These are phyloP conservation scores for Acleris emargana DNA, from an alignment of 2,888 invertebrate genomes.

Conservation along the genomic window DNA sequence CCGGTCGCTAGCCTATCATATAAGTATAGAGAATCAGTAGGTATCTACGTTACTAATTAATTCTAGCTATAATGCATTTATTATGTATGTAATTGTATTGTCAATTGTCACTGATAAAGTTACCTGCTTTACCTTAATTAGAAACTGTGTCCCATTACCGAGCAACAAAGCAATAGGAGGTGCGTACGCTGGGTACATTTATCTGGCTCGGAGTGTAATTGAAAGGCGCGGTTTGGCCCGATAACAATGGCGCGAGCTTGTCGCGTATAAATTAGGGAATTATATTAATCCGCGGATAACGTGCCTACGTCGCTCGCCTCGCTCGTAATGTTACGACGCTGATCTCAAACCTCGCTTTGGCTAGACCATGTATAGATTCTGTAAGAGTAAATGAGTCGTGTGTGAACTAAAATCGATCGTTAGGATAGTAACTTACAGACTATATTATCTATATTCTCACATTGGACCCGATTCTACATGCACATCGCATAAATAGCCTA, in stretches of 20 bases:
- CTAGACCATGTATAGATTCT: no score
- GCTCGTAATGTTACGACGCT: slow-evolving; percentile 30
- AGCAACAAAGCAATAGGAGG: slow-evolving; percentile 28
- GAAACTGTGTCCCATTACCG: slow-evolving; percentile 21
- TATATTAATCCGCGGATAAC: slow-evolving; percentile 74
- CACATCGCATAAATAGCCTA: no score
- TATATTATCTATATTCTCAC: no score
- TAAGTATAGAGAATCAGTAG: no score
- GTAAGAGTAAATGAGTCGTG: no score
- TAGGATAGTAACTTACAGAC: no score
- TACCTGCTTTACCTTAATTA: slow-evolving; percentile 5
- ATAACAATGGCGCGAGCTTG: slow-evolving; percentile 60
- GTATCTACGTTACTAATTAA: no score
- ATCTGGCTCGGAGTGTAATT: slow-evolving; percentile 55
- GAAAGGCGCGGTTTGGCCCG: slow-evolving; percentile 67
- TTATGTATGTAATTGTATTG: no score
- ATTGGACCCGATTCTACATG: no score
- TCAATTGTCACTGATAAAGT: neutral
- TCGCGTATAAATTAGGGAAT: slow-evolving; percentile 76
- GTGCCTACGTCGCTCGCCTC: slow-evolving; percentile 42
- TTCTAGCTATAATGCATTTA: no score
- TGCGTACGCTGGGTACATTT: slow-evolving; percentile 27
- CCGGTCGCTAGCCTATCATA: no score
- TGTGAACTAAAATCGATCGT: no score
- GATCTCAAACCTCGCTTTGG: neutral